phyloP scores from a whole-genome alignment of 2,113 vertebrate genomes.

The Galbula dea region DNA sequence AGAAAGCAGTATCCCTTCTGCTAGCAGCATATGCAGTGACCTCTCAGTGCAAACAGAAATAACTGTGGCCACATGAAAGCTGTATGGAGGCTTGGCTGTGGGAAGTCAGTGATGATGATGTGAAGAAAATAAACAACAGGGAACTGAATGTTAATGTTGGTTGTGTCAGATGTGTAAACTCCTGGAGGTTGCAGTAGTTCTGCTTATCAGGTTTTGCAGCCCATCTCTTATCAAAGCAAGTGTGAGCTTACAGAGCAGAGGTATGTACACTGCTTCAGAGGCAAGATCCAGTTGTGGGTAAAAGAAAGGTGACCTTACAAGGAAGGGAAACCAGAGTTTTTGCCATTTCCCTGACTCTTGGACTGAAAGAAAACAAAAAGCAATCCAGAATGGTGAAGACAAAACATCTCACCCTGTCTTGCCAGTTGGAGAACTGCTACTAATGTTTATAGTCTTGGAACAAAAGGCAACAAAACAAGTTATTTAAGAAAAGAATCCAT shows the following conservation, averaged over 20 bases:
- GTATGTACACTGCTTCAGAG: background rate
- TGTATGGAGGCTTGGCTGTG: background rate
- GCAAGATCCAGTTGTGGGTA: background rate
- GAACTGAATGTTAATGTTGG: background rate
- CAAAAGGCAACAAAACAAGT: conserved; percentile 51
- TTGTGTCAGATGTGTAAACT: background rate
- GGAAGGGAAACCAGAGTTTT: background rate
- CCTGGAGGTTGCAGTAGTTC: background rate
- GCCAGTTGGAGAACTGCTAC: conserved; percentile 33
- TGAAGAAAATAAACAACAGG: background rate
- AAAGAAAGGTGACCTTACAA: background rate
- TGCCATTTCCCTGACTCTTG: background rate
- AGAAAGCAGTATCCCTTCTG: conserved; percentile 29
- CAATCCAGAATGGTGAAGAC: background rate
- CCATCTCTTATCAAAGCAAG: background rate
- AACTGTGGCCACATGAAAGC: conserved; percentile 7
- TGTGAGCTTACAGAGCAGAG: fast-evolving
- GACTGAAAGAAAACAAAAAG: background rate
- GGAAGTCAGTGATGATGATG: background rate
- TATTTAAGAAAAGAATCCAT: conserved; percentile 56
- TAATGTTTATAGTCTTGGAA: conserved; percentile 49
- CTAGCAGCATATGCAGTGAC: background rate
- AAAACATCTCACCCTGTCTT: conserved; percentile 1
- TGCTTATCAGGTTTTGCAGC: background rate
- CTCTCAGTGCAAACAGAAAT: background rate